A percentile compares a stretch with the other conserved stretches of the same genome.
These are phyloP conservation scores for Neodiprion fabricii DNA, from an alignment of 1,140 invertebrate genomes.

Conservation along the genomic window DNA sequence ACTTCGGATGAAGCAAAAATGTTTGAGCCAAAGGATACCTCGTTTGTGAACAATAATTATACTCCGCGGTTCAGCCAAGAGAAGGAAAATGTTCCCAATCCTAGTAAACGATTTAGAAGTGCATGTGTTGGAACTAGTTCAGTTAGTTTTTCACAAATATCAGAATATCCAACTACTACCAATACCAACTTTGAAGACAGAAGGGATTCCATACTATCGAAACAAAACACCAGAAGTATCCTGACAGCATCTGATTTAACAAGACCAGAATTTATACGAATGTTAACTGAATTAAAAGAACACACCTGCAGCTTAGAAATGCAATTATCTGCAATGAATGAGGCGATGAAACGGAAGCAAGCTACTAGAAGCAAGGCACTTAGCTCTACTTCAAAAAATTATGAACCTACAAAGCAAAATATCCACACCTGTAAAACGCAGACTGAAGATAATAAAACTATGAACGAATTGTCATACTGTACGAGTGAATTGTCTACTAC, in stretches of 20 bases:
- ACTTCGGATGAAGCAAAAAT: not conserved
- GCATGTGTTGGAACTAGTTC: not conserved
- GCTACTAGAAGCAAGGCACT: not conserved
- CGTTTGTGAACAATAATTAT: not conserved
- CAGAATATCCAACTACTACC: not conserved
- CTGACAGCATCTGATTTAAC: conserved; percentile 12
- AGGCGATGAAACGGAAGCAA: conserved; percentile 2
- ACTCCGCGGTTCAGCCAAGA: not conserved
- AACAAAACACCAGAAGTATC: not conserved
- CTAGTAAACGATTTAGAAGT: not conserved
- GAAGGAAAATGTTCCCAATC: too few species aligned
- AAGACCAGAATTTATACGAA: conserved; percentile 23
- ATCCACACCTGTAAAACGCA: not conserved
- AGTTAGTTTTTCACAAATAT: not conserved
- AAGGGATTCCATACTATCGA: not conserved
- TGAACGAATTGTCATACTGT: not conserved
- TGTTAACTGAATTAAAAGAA: conserved; percentile 25
- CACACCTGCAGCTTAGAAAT: conserved; percentile 21
- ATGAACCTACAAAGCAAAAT: not conserved
- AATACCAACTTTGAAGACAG: not conserved
- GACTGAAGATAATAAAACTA: not conserved
- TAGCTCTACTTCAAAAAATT: conserved; percentile 5
- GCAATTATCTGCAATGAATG: conserved; percentile 16
- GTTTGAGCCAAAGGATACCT: not conserved
- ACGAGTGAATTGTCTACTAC: not conserved